A percentile compares a stretch with the other conserved stretches of the same genome.
These are phyloP conservation scores for Phallusia fumigata DNA, from an alignment of 23 tunicate genomes.

Conservation along the genomic window DNA sequence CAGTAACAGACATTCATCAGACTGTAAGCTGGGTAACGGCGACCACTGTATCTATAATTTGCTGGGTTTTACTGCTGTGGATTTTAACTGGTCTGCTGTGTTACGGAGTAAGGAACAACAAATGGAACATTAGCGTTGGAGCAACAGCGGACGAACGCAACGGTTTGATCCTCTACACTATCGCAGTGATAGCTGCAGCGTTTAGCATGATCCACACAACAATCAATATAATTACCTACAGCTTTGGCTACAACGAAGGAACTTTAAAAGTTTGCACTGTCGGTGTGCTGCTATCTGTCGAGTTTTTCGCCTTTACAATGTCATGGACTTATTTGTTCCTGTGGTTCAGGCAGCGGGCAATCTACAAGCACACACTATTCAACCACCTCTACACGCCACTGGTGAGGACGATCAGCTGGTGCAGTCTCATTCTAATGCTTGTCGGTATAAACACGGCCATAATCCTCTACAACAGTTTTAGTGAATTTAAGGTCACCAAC, in stretches of 20 bases:
- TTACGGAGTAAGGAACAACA: neutral
- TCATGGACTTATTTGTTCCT: neutral
- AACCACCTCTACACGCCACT: neutral
- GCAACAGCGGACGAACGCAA: neutral
- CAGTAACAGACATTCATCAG: neutral
- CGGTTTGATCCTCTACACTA: neutral
- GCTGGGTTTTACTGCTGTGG: neutral
- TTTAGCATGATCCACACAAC: neutral
- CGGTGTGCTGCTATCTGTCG: neutral
- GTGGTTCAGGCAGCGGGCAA: neutral
- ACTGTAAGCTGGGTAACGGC: neutral
- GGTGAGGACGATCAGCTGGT: neutral
- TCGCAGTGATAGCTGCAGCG: neutral
- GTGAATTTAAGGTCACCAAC: neutral
- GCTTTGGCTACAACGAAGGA: neutral
- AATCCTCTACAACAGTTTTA: neutral
- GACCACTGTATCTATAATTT: neutral
- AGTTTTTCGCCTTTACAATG: slow-evolving; percentile 1
- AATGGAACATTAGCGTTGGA: neutral
- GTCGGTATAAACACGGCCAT: neutral
- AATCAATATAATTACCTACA: neutral
- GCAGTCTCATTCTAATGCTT: neutral
- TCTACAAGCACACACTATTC: neutral
- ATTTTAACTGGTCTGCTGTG: neutral
- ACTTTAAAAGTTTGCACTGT: neutral